Evolutionary conservation across 1,140 invertebrate genomes (phyloP), one percentile per base, ranked within the genome.

Genomic region (Drosophila malerkotliana): DNA sequence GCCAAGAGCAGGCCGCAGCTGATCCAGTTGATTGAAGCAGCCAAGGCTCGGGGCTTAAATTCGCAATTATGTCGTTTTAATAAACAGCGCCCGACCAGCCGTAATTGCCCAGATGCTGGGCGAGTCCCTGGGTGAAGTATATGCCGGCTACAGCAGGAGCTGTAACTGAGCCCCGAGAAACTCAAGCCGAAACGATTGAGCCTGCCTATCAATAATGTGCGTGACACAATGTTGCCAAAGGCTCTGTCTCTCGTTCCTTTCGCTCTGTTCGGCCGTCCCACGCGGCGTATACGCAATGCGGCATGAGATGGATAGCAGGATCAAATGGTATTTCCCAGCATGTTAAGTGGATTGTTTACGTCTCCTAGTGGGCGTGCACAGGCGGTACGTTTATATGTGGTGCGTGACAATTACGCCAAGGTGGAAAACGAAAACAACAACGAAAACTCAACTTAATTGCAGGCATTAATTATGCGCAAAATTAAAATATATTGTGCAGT

Each of bases 31-130:
- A 67, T 64, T 67, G 63, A 44, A 49, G 59, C 60, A 64, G 63
- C 64, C 60, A 34, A 26, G 34, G 4, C 62, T 62, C 24, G 48
- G 53, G 59, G 68, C 82, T 78, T 78, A 54, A 88, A 83, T 76
- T 85, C 59, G 75, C 79, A 88, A 88, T 87, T 87, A 87, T 87
- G 82, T 62, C 84, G 69, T 79, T 88, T 87, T 87, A 87, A 87
- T 87, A 83, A 72, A 87, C 81, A 74, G 54, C 24, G 32, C 24
- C 53, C 58, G 55, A 66, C 60, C 54, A 77, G 62, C 44, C 64
- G 71, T 85, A 78, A 85, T 87, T 85, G 82, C 69, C 71, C 64
- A 77, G 76, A 77, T 80, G 62, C 63, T 55, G 34, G 10, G 32
- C 14, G 12, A 58, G 18, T 58, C 8, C 57, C 5, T 21, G 21